Evolutionary conservation across 2,888 invertebrate genomes (phyloP).

Genomic region (Unio delphinus): DNA sequence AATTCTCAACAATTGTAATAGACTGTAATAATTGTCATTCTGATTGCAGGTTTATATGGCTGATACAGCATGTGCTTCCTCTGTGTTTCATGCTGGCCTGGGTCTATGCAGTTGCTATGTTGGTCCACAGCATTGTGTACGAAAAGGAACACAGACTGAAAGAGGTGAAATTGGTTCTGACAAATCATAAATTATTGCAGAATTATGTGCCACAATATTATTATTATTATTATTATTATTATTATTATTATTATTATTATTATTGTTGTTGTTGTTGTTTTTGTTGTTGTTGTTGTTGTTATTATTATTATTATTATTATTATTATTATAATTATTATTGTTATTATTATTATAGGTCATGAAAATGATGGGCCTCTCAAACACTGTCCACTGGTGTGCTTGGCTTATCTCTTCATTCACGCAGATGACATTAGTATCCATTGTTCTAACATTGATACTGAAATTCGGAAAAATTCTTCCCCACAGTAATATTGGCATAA

Average conservation of each 20-base stretch:
- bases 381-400: conserved; percentile 67
- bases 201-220: not conserved
- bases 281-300: too few relatives aligned
- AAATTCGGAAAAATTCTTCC: conserved; percentile 66
- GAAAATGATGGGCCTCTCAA: conserved; percentile 69
- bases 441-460: conserved; percentile 79
- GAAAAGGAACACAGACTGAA: conserved; percentile 74
- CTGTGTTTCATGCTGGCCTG: conserved; percentile 73
- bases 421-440: conserved; percentile 64
- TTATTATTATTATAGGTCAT: conserved; percentile 58
- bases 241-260: too few relatives aligned
- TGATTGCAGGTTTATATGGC: conserved; percentile 69
- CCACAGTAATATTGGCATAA: conserved; percentile 63
- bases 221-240: not conserved
- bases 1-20: too few relatives aligned
- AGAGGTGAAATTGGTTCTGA: conserved; percentile 51
- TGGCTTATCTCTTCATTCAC: conserved; percentile 66
- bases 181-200: not conserved
- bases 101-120: conserved; percentile 73
- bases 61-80: conserved; percentile 72
- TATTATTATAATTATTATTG: not conserved
- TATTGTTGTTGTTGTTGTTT: too few relatives aligned
- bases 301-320: too few relatives aligned
- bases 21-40: not conserved
- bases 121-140: conserved; percentile 73